These are phyloP conservation scores for Turnix velox DNA, from an alignment of 2,113 vertebrate species.

Conservation along the genomic window DNA sequence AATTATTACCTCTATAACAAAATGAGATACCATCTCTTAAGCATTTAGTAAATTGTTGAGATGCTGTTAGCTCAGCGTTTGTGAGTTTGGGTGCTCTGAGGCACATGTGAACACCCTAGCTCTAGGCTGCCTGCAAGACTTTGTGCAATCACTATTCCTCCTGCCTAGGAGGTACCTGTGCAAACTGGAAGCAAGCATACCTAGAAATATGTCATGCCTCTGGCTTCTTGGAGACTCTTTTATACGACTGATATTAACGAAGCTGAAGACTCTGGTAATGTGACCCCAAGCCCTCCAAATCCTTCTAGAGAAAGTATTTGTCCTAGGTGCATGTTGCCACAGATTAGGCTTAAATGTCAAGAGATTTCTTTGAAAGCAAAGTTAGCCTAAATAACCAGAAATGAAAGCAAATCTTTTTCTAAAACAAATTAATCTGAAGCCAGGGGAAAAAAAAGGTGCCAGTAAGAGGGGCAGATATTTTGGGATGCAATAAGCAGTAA, in stretches of 20 bases:
- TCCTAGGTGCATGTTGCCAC: background rate
- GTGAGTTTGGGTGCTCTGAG: background rate
- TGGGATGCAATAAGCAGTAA: background rate
- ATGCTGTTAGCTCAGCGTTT: background rate
- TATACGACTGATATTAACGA: background rate
- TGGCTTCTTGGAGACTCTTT: background rate
- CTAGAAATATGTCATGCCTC: background rate
- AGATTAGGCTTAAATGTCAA: background rate
- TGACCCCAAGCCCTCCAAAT: background rate
- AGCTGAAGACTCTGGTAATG: background rate
- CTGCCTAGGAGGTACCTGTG: background rate
- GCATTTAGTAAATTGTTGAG: background rate
- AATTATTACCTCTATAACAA: background rate
- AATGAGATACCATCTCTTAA: background rate
- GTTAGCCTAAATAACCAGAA: background rate
- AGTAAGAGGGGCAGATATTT: background rate
- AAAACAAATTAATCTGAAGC: background rate
- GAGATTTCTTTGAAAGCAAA: background rate
- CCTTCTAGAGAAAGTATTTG: background rate
- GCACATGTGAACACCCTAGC: background rate
- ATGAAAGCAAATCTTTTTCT: background rate
- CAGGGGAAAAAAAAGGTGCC: background rate
- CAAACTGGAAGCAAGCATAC: background rate
- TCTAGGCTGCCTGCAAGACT: background rate
- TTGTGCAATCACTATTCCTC: background rate